A percentile compares a stretch with the other conserved stretches of the same genome.
These are phyloP conservation scores for Papilio glaucus DNA, from an alignment of 1,140 invertebrate genomes.

Conservation along the genomic window DNA sequence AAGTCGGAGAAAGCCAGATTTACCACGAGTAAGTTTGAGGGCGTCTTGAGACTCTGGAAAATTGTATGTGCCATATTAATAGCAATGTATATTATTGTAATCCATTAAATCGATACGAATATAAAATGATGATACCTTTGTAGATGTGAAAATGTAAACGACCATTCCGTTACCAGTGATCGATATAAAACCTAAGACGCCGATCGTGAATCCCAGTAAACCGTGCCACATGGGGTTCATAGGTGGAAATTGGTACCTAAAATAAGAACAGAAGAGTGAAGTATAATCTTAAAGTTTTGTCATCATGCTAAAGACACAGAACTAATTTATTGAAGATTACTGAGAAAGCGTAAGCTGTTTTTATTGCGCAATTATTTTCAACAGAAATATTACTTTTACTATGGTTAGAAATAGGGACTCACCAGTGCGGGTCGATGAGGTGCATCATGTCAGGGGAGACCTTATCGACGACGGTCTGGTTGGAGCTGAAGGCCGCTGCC, in stretches of 20 bases:
- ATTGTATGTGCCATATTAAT: background rate
- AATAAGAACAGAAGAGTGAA: background rate
- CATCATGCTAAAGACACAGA: too few relatives aligned
- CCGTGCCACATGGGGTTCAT: conserved; percentile 87
- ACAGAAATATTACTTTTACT: background rate
- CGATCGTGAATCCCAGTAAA: conserved; percentile 86
- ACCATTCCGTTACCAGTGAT: conserved; percentile 93
- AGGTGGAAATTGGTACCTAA: conserved; percentile 86
- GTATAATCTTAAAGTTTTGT: background rate
- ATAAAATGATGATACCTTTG: conserved; percentile 61
- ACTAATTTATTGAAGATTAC: too few relatives aligned
- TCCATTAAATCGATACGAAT: background rate
- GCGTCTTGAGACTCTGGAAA: conserved; percentile 87
- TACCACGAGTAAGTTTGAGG: conserved; percentile 92
- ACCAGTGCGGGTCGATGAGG: conserved; percentile 86
- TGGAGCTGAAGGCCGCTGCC: conserved; percentile 77
- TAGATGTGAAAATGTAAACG: conserved; percentile 90
- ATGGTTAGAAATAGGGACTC: too few relatives aligned
- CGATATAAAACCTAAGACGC: conserved; percentile 86
- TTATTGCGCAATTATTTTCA: too few relatives aligned
- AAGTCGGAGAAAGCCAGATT: conserved; percentile 95
- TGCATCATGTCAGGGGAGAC: conserved; percentile 85
- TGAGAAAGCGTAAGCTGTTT: background rate
- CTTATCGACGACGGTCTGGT: conserved; percentile 82
- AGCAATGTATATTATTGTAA: background rate